Base-by-base conservation (phyloP, 2,888 invertebrate genomes). In the Perdita meconis region DNA sequence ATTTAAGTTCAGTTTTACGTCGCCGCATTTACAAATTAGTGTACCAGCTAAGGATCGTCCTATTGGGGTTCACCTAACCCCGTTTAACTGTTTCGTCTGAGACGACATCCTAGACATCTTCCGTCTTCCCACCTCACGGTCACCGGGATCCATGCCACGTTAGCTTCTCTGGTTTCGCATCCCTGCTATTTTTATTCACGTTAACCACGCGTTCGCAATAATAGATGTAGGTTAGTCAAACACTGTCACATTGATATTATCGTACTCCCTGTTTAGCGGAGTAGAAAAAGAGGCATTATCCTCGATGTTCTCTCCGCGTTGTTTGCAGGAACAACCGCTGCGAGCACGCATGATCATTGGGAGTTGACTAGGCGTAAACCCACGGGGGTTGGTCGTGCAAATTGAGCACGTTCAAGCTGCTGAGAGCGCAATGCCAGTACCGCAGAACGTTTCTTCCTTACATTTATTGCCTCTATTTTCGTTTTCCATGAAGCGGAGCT, bases 321-420 rank as follows among this genome's bases (percentile, higher is more conserved):
- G 65, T 78, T 76, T 76, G 57, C 44, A 44, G 57, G 66, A 61
- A 63, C 51, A 71, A 66, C 78, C 61, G 22, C 65, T 66, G 66
- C 60, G 55, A 40, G 68, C 61, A 66, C 56, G 64, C 65, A 59
- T 65, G 80, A 78, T 75, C 78, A 69, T 78, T 70, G 78, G 44
- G 78, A 55, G 70, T 78, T 75, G 69, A 74, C 74, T 69, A 70
- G 70, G 79, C 73, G 80, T 78, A 73, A 80, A 80, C 69, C 67
- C 53, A 69, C 74, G 60, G 57, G 64, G 78, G 65, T 61, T 67
- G 70, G 63, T 73, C 57, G 51, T 61, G 75, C 79, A 80, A 78
- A 80, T 80, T 78, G 70, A 80, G 79, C 80, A 70, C 68, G 78
- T 78, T 78, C 65, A 57, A 80, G 64, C 55, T 74, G 73, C 74